These are phyloP conservation scores for Salminus brasiliensis DNA, from an alignment of 2,113 vertebrate species.

Conservation along the genomic window DNA sequence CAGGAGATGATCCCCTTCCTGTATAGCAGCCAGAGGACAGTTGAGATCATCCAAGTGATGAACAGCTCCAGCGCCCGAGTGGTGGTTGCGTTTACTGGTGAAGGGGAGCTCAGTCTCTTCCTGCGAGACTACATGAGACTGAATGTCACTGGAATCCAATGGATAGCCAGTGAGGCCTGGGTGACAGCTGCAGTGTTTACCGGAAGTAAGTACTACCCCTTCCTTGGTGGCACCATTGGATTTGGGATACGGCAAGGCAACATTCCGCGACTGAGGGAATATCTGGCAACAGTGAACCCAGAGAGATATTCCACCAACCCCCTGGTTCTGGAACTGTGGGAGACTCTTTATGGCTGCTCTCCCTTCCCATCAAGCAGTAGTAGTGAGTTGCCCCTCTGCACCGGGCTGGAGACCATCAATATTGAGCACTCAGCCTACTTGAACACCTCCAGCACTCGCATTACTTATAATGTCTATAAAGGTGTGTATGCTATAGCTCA, in stretches of 20 bases:
- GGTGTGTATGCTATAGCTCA: slow-evolving; percentile 74
- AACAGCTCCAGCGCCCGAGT: slow-evolving; percentile 71
- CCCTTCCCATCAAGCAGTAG: slow-evolving; percentile 31
- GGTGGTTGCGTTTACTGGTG: slow-evolving; percentile 74
- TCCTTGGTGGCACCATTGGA: slow-evolving; percentile 75
- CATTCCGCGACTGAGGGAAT: slow-evolving; percentile 68
- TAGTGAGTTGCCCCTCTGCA: slow-evolving; percentile 59
- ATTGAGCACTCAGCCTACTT: slow-evolving; percentile 69
- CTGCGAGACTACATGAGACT: slow-evolving; percentile 72
- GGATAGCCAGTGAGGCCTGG: slow-evolving; percentile 80
- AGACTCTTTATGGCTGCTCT: slow-evolving; percentile 71
- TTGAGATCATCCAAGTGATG: slow-evolving; percentile 76
- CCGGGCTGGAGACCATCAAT: slow-evolving; percentile 64
- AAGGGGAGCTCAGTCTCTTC: slow-evolving; percentile 76
- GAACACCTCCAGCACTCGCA: slow-evolving; percentile 71
- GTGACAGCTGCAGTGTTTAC: slow-evolving; percentile 74
- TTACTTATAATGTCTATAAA: slow-evolving; percentile 74
- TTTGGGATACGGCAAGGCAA: slow-evolving; percentile 71
- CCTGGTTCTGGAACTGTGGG: slow-evolving; percentile 74
- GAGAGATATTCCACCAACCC: slow-evolving; percentile 63
- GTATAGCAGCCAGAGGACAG: slow-evolving; percentile 61
- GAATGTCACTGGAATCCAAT: slow-evolving; percentile 76
- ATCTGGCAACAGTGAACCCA: slow-evolving; percentile 69
- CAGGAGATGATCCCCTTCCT: slow-evolving; percentile 74
- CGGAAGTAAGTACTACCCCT: slow-evolving; percentile 68